These are phyloP conservation scores for Xiphorhynchus erythropygius DNA, from an alignment of 2,797 vertebrate genomes.

Conservation along the genomic window DNA sequence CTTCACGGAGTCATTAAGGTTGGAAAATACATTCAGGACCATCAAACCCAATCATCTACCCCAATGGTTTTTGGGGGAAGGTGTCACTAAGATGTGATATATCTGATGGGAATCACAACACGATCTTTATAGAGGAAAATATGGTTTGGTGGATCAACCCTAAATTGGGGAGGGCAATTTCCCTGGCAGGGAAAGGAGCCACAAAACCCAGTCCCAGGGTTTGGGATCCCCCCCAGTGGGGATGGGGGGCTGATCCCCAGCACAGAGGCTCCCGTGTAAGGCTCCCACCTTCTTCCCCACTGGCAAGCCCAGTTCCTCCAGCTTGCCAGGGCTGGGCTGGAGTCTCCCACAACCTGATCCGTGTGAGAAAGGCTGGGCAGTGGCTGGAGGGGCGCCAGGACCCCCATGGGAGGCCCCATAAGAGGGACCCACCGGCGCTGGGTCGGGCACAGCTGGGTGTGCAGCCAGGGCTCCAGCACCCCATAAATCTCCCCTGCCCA, in stretches of 20 bases:
- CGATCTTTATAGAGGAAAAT: background rate
- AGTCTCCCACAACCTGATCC: background rate
- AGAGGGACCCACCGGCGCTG: background rate
- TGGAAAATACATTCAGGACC: background rate
- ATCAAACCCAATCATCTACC: background rate
- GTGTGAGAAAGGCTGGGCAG: background rate
- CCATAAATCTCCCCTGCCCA: background rate
- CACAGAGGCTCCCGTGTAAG: background rate
- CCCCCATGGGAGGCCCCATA: background rate
- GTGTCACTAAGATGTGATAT: background rate
- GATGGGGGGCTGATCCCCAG: background rate
- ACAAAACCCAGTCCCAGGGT: background rate
- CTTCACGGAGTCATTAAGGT: too few species aligned
- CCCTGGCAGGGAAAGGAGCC: background rate
- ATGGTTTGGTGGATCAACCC: background rate
- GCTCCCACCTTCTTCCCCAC: background rate
- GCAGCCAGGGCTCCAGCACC: background rate
- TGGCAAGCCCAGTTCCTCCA: background rate
- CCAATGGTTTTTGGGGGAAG: background rate
- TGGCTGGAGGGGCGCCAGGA: background rate
- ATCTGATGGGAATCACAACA: background rate
- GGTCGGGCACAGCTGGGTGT: background rate
- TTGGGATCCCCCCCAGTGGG: too few species aligned
- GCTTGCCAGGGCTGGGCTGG: background rate
- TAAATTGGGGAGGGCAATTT: background rate